phyloP scores from a whole-genome alignment of 2,797 vertebrate genomes.

The Hybognathus amarus region DNA sequence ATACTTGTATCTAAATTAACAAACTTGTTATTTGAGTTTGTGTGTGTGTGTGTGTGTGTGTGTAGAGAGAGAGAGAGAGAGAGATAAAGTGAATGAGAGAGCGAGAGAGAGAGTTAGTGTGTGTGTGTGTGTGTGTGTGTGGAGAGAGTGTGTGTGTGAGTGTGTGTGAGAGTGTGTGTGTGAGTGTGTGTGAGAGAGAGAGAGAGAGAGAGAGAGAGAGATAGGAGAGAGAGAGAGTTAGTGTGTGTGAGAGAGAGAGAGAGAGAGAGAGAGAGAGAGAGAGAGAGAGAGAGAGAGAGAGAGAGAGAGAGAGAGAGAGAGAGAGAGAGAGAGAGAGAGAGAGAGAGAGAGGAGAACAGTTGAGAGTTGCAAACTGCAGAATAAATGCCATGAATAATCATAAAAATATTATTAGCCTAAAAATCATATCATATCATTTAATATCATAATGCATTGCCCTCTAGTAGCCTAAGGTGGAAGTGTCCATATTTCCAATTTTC shows the following conservation, averaged over 20 bases:
- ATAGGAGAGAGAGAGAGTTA: not conserved
- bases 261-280: not conserved
- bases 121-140: too few species aligned
- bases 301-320: too few species aligned
- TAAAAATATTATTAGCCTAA: not conserved
- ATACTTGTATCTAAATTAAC: not conserved
- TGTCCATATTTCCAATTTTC: too few species aligned
- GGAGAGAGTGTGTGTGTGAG: not conserved
- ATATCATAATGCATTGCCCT: too few species aligned
- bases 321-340: not conserved
- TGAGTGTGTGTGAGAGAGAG: not conserved
- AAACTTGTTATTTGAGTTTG: not conserved
- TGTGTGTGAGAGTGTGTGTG: not conserved
- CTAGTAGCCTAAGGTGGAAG: not conserved
- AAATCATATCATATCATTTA: not conserved
- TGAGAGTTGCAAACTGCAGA: not conserved
- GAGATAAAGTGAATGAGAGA: too few species aligned
- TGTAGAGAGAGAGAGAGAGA: too few species aligned
- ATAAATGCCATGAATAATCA: not conserved
- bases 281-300: not conserved
- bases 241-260: not conserved
- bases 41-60: not conserved
- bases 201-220: not conserved
- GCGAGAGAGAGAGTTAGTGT: too few species aligned
- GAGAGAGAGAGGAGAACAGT: not conserved